Conservation (phyloP, 2,888 invertebrate species). For the Cheilosia soror region DNA sequence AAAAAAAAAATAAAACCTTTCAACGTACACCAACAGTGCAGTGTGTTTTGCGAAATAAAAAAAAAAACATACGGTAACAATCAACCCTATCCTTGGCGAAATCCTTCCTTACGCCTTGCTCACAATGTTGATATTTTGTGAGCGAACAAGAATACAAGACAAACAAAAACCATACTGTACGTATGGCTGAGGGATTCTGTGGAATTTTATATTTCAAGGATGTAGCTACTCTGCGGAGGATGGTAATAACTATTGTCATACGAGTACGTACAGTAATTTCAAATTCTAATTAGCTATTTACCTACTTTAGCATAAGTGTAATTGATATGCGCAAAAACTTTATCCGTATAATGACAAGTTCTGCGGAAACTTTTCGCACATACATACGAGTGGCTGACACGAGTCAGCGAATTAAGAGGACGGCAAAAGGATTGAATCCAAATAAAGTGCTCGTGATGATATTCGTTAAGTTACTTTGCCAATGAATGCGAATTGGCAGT, state of each 20-base stretch:
- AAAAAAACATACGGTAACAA: background rate
- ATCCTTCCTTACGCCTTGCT: background rate
- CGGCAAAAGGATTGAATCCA: constrained; percentile 38
- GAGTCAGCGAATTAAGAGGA: constrained; percentile 33
- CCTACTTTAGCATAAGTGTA: constrained; percentile 16
- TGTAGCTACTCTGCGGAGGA: constrained; percentile 6
- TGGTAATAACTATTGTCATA: constrained; percentile 17
- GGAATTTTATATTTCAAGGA: constrained; percentile 8
- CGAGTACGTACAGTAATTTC: constrained; percentile 4
- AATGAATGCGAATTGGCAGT: constrained; percentile 35
- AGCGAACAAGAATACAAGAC: background rate
- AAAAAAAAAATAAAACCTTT: constrained; percentile 20
- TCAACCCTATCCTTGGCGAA: background rate
- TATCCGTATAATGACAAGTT: background rate
- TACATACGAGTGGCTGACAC: background rate
- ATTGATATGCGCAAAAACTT: constrained; percentile 19
- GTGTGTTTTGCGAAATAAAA: background rate
- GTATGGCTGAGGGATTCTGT: constrained; percentile 6
- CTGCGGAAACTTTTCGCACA: background rate
- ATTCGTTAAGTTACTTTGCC: background rate
- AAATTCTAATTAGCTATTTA: constrained; percentile 33
- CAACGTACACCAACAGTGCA: background rate
- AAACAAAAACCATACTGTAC: constrained; percentile 2
- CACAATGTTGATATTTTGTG: background rate
- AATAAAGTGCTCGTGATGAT: constrained; percentile 44